Conservation (phyloP, 2,888 invertebrate genomes). For the Alloplasta piceator region DNA sequence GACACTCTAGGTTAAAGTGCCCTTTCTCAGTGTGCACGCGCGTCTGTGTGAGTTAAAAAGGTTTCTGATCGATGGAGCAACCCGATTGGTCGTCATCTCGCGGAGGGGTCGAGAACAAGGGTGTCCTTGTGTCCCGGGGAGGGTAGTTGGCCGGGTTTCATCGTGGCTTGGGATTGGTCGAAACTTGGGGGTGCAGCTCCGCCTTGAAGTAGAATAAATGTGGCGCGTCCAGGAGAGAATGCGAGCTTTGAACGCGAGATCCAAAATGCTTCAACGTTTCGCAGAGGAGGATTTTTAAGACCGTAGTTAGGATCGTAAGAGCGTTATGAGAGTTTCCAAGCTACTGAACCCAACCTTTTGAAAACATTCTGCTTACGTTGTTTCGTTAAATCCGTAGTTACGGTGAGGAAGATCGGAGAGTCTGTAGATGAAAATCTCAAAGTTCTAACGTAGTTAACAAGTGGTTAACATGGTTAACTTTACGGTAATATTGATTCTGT, state of each 20-base stretch:
- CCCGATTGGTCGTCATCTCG: slow-evolving; percentile 73
- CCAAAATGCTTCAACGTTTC: not conserved
- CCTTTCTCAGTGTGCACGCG: slow-evolving; percentile 72
- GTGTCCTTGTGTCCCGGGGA: slow-evolving; percentile 39
- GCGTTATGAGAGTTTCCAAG: no score
- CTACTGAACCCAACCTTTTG: no score
- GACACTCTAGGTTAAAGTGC: slow-evolving; percentile 82
- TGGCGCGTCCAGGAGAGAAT: slow-evolving; percentile 24
- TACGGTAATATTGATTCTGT: no score
- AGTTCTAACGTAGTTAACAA: no score
- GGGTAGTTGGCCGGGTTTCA: slow-evolving; percentile 53
- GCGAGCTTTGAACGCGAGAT: slow-evolving; percentile 28
- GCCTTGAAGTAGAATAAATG: slow-evolving; percentile 51
- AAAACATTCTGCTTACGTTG: no score
- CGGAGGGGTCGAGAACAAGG: slow-evolving; percentile 64
- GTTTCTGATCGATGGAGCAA: slow-evolving; percentile 79
- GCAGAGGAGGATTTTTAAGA: no score
- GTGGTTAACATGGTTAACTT: no score
- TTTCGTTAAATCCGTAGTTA: no score
- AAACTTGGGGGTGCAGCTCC: slow-evolving; percentile 60
- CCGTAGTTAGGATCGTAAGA: no score
- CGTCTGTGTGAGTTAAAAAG: slow-evolving; percentile 70
- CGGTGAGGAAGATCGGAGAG: no score
- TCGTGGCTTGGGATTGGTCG: slow-evolving; percentile 43
- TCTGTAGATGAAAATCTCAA: no score